phyloP scores from a whole-genome alignment of 2,888 invertebrate genomes.

The Lithosia quadra region DNA sequence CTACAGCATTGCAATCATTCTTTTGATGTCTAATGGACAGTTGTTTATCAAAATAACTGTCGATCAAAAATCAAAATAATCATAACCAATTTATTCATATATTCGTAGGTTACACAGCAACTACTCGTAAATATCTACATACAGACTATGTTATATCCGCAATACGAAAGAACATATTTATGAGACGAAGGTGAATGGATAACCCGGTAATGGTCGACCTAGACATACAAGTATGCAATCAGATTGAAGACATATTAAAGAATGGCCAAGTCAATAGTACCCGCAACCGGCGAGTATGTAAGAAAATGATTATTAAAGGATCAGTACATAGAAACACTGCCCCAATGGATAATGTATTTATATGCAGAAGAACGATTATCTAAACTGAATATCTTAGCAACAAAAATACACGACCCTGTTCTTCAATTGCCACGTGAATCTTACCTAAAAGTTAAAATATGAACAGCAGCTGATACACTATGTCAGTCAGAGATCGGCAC shows the following conservation, averaged over 20 bases:
- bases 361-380: background rate
- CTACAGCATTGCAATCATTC: no score
- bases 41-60: no score
- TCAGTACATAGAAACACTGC: no score
- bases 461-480: slow-evolving; percentile 39
- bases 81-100: no score
- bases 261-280: background rate
- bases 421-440: slow-evolving; percentile 5
- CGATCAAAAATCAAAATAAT: no score
- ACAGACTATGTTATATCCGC: background rate
- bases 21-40: no score
- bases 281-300: no score
- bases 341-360: background rate
- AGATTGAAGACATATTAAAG: background rate
- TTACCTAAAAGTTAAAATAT: slow-evolving; percentile 25
- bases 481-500: slow-evolving; percentile 42
- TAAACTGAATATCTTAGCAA: background rate
- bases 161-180: background rate
- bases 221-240: no score
- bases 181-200: background rate
- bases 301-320: no score
- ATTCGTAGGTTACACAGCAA: background rate
- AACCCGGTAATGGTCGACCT: no score
- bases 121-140: no score
- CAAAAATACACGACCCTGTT: background rate